A percentile compares a stretch with the other conserved stretches of the same genome.
Evolutionary conservation across 2,113 vertebrate genomes (phyloP).

Genomic region (Nibea coibor): DNA sequence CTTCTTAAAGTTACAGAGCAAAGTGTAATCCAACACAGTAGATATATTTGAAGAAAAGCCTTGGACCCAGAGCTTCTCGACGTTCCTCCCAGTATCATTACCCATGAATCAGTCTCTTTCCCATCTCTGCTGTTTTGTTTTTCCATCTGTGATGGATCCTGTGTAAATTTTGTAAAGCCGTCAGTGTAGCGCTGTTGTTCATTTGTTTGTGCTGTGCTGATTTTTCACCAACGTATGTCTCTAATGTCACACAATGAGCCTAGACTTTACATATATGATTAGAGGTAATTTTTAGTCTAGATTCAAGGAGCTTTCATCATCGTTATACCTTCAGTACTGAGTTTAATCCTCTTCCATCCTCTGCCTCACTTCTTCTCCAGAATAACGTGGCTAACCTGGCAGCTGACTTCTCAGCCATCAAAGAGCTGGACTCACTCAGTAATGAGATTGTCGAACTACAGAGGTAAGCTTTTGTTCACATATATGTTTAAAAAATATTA

Average conservation of each 20-base stretch:
- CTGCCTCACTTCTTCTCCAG: constrained; percentile 76
- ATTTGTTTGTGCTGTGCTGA: constrained; percentile 21
- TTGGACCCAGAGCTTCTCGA: background rate
- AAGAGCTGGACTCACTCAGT: constrained; percentile 96
- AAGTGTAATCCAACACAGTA: background rate
- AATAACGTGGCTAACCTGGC: constrained; percentile 84
- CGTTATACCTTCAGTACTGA: background rate
- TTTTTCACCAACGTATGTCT: background rate
- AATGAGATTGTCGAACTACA: constrained; percentile 98
- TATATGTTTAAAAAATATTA: background rate
- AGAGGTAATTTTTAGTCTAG: background rate
- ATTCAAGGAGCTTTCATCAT: background rate
- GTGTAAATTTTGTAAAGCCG: constrained; percentile 4
- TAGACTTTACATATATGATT: background rate
- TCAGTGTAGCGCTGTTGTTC: background rate
- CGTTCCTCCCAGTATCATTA: background rate
- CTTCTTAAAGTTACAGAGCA: background rate
- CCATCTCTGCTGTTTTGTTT: background rate
- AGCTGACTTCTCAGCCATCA: constrained; percentile 99
- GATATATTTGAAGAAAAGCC: background rate
- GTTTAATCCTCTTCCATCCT: constrained; percentile 3
- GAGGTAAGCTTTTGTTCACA: constrained; percentile 83
- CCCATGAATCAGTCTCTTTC: background rate
- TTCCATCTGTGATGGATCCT: background rate
- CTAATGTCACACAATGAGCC: background rate